Evolutionary conservation across 2,888 invertebrate species (phyloP).

Genomic region (Lumbricus terrestris): DNA sequence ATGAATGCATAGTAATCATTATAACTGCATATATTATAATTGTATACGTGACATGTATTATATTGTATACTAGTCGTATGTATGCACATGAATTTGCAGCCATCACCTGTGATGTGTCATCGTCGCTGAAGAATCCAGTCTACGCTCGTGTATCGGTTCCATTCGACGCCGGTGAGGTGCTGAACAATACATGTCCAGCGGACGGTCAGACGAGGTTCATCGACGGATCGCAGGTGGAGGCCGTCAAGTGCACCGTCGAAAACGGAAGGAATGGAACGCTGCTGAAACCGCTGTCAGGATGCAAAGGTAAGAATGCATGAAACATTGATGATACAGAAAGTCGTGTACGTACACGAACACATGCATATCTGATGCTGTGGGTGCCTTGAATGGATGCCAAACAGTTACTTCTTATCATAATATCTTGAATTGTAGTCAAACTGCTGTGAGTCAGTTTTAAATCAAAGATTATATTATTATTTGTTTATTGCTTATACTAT

Average conservation of each 20-base stretch:
- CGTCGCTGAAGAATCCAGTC: neutral
- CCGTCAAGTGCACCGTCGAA: neutral
- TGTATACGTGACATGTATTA: too few species aligned
- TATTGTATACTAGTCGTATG: too few species aligned
- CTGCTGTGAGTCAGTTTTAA: too few species aligned
- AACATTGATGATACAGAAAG: neutral
- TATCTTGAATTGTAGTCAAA: too few species aligned
- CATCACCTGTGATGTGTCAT: neutral
- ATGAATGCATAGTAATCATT: too few species aligned
- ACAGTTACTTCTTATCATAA: too few species aligned
- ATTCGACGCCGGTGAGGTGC: neutral
- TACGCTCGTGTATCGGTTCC: neutral
- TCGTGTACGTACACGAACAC: neutral
- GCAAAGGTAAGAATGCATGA: neutral
- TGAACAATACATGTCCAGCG: neutral
- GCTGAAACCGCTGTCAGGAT: conserved; percentile 11
- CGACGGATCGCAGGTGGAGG: neutral
- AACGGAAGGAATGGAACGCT: neutral
- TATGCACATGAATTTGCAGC: neutral
- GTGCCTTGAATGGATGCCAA: too few species aligned
- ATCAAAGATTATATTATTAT: too few species aligned
- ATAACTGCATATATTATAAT: too few species aligned
- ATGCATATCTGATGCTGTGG: neutral
- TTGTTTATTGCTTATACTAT: too few species aligned
- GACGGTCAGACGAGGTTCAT: neutral